Evolutionary conservation across 2,113 vertebrate species (phyloP), one percentile per base, ranked within the genome.

Genomic region (Arenaria interpres): DNA sequence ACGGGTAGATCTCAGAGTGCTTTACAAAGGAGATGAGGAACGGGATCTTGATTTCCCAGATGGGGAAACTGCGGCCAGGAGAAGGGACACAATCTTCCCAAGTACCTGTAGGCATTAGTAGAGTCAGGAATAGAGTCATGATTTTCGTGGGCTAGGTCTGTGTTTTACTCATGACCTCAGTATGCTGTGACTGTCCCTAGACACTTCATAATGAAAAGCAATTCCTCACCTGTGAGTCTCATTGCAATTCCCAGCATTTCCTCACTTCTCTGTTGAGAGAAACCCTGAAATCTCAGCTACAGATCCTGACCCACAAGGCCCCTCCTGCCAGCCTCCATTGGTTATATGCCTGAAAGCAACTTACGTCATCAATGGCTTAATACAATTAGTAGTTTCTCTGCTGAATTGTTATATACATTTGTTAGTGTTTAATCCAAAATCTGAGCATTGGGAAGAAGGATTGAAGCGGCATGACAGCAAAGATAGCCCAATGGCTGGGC

Each of bases 231-330:
- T 69, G 41, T 14, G 84, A 75, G 30, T 63, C 20, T 32, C 23
- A 23, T 21, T 84, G 46, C 33, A 73, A 62, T 76, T 66, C 78
- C 25, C 78, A 88, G 25, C 33, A 91, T 72, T 91, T 82, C n/a
- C 39, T 80, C 39, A 54, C 6, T 46, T 46, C 22, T 59, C 23
- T 54, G 6, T 19, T 35, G 71, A 66, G 21, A 90, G 13, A 83
- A 83, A n/a, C 32, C 28, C 41, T 64, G 15, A 88, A 91, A 88
- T 67, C 41, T 71, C 59, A 85, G 28, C 67, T 69, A 12, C 25
- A 62, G 53, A 53, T 60, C 22, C 57, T 51, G 53, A 62, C 27
- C 27, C n/a, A 46, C 32, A 67, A 48, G 83, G 32, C 7, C 28
- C 18, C 33, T 92, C 15, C 43, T 77, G 28, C 32, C 27, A 90